Conservation (phyloP, 2,888 invertebrate species). For the Glyphotaelius pellucidus region DNA sequence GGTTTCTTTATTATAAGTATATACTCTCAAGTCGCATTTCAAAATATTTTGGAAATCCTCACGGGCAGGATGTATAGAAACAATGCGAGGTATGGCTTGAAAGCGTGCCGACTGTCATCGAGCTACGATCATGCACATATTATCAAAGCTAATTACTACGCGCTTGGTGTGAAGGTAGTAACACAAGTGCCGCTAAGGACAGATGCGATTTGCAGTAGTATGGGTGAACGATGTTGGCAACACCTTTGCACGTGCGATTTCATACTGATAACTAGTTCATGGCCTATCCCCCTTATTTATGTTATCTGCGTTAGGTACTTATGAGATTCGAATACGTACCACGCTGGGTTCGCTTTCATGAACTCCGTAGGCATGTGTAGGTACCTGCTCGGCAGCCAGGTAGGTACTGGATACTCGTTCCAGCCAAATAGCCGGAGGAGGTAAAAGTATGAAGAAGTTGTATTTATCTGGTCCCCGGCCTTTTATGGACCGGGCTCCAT, state of each 20-base stretch:
- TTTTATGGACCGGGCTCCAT: background rate
- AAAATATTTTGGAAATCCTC: background rate
- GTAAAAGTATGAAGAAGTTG: constrained; percentile 32
- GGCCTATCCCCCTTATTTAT: too few relatives aligned
- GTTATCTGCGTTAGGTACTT: background rate
- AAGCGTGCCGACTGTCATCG: too few relatives aligned
- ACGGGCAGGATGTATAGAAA: too few relatives aligned
- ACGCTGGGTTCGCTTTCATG: background rate
- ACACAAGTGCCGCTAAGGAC: too few relatives aligned
- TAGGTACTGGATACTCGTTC: background rate
- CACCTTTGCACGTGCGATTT: too few relatives aligned
- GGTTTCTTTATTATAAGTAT: too few relatives aligned
- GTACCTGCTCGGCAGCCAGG: background rate
- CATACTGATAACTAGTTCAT: too few relatives aligned
- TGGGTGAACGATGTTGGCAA: too few relatives aligned
- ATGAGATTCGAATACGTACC: background rate
- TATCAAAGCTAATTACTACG: too few relatives aligned
- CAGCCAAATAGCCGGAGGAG: constrained; percentile 33
- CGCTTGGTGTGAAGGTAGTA: too few relatives aligned
- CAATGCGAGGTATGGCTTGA: too few relatives aligned
- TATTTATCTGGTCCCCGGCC: background rate
- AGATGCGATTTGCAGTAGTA: background rate
- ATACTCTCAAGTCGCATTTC: background rate
- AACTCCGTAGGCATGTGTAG: background rate
- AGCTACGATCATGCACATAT: too few relatives aligned